Base-by-base conservation (phyloP, 2,113 vertebrate species). In the Megaleporinus macrocephalus region DNA sequence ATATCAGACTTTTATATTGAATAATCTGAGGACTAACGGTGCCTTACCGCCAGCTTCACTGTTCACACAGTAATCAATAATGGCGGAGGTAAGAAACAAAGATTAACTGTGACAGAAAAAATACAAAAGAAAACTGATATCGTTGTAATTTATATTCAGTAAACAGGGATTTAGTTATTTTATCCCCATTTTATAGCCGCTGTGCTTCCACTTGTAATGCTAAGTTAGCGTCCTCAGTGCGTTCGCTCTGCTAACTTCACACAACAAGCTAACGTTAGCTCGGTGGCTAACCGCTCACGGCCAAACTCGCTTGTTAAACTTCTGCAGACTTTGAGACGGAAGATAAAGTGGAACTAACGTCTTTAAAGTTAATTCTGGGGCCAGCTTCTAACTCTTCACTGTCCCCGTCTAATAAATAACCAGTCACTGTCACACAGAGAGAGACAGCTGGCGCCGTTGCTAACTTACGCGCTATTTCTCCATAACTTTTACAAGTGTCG, bases 41-140 rank as follows among this genome's bases (percentile, higher is more conserved):
- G 7, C 22, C 24, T 41, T 59, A 18, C 22, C 14, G 80, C 76
- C 26, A 5, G 55, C 59, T 83, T 86, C 80, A 57, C 80, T n/a
- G 15, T 30, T 76, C 47, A n/a, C 29, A 51, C 44, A 61, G 18
- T 27, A 81, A 81, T 55, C 73, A 72, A 86, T 75, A 72, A 86
- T 86, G 84, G 81, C 84, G 81, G 84, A 86, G 84, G 84, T 86
- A 80, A 80, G 81, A 84, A 61, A 85, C 55, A 83, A 53, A 79
- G 73, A 57, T 73, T 59, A 74, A 5, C 16, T 71, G 63, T n/a
- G 65, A 68, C 33, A 61, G 30, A 41, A 18, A 41, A 73, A n/a
- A n/a, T n/a, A 3, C 3, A 4, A 18, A 13, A 53, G 49, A 13
- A 0, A 13, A 57, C 5, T 10, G 20, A 41, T n/a, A 24, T 4